phyloP scores from a whole-genome alignment of 2,888 invertebrate genomes.

The Andrena marginata region DNA sequence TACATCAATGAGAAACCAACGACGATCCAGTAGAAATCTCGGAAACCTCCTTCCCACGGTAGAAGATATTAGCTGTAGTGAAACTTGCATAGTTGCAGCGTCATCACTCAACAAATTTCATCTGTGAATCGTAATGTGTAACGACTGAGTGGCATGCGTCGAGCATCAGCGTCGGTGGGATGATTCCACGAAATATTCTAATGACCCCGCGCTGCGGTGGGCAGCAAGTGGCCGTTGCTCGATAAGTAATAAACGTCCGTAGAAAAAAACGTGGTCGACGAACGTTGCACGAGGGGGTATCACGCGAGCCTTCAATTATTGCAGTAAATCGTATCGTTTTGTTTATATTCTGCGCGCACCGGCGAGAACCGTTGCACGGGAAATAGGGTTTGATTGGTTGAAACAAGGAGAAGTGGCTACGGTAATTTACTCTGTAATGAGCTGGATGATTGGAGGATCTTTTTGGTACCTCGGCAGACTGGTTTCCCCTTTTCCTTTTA shows the following conservation, averaged over 20 bases:
- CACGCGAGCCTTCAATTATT: constrained; percentile 39
- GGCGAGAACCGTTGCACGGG: constrained; percentile 25
- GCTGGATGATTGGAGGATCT: constrained; percentile 15
- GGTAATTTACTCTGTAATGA: constrained; percentile 32
- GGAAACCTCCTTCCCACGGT: neutral
- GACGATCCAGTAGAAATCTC: too few species aligned
- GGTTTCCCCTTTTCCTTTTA: neutral
- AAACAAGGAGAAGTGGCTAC: constrained; percentile 10
- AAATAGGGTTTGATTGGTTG: constrained; percentile 25
- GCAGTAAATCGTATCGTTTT: constrained; percentile 29
- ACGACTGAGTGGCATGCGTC: neutral
- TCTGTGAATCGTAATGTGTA: neutral
- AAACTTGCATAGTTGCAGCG: constrained; percentile 1
- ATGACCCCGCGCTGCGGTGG: neutral
- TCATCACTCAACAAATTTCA: constrained; percentile 1
- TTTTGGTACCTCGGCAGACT: constrained; percentile 7
- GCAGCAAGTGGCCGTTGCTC: constrained; percentile 14
- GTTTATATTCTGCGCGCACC: neutral
- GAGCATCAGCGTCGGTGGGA: neutral
- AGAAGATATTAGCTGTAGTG: neutral
- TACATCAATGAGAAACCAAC: too few species aligned
- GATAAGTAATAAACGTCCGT: constrained; percentile 25
- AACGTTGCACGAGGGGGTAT: constrained; percentile 7
- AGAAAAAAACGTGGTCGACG: neutral
- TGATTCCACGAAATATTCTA: constrained; percentile 17